A percentile compares a stretch with the other conserved stretches of the same genome.
Conservation (phyloP, 2,888 invertebrate species). For the Schizotus pectinicornis region DNA sequence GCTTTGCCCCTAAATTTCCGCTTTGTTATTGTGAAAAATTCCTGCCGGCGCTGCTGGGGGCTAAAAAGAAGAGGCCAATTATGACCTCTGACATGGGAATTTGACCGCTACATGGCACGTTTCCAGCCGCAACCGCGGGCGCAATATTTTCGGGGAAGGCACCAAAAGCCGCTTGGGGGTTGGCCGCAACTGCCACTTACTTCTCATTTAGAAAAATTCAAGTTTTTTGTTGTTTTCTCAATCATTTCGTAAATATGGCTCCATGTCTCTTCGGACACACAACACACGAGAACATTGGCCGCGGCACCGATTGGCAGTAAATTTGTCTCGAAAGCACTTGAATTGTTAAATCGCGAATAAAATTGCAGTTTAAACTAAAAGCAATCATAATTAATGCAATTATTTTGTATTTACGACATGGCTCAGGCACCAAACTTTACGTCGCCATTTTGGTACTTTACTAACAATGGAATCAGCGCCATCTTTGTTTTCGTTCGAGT, state of each 20-base stretch:
- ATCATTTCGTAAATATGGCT: conserved; percentile 69
- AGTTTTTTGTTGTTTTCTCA: conserved; percentile 32
- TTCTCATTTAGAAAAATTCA: conserved; percentile 48
- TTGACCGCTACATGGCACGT: conserved; percentile 36
- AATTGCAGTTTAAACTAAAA: conserved; percentile 21
- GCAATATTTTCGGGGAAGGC: too few species aligned
- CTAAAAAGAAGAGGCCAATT: conserved; percentile 37
- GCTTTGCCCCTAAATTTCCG: too few species aligned
- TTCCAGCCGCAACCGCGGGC: neutral
- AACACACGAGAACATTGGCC: neutral
- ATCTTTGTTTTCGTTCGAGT: conserved; percentile 60
- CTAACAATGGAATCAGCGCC: conserved; percentile 70
- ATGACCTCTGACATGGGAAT: conserved; percentile 47
- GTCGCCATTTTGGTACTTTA: conserved; percentile 71
- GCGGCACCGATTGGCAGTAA: too few species aligned
- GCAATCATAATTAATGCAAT: conserved; percentile 34
- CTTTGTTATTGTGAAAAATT: too few species aligned
- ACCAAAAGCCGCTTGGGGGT: too few species aligned
- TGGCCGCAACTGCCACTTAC: conserved; percentile 41
- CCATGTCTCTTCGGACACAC: conserved; percentile 46
- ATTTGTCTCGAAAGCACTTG: neutral
- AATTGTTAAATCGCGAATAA: conserved; percentile 1
- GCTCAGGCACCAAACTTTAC: conserved; percentile 67
- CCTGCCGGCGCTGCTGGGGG: conserved; percentile 23
- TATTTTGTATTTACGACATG: conserved; percentile 54